phyloP scores from a whole-genome alignment of 2,113 vertebrate species.

The Rhea pennata region DNA sequence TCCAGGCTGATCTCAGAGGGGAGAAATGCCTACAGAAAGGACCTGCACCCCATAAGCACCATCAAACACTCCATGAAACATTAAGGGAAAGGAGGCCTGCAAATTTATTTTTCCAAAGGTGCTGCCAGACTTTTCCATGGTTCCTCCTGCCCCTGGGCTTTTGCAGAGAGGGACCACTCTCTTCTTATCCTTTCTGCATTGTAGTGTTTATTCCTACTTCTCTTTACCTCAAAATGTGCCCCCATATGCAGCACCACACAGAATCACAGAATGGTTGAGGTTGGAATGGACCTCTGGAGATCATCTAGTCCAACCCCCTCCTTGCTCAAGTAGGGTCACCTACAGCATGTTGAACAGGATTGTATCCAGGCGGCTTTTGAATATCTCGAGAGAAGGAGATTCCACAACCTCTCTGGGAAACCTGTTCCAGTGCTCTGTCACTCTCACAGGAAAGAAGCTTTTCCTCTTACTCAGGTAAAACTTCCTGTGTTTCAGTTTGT shows the following conservation, averaged over 20 bases:
- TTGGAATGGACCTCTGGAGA: too few relatives aligned
- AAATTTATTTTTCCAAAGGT: not conserved
- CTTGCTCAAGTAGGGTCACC: too few relatives aligned
- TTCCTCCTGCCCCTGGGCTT: not conserved
- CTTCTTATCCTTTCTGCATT: not conserved
- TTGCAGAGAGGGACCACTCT: not conserved
- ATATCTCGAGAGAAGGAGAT: too few relatives aligned
- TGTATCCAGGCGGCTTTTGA: too few relatives aligned
- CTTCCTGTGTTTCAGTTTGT: too few relatives aligned
- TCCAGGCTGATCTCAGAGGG: not conserved
- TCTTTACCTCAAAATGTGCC: not conserved
- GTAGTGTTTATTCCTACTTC: not conserved
- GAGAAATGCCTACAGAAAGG: not conserved
- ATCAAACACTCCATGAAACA: not conserved
- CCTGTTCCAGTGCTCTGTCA: too few relatives aligned
- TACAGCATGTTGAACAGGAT: too few relatives aligned
- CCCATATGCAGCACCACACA: not conserved
- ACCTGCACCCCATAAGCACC: not conserved
- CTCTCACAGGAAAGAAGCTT: too few relatives aligned
- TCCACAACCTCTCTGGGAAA: too few relatives aligned
- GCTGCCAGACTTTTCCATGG: not conserved
- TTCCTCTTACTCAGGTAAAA: too few relatives aligned
- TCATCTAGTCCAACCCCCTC: too few relatives aligned
- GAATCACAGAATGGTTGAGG: too few relatives aligned
- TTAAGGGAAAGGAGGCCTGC: not conserved